Evolutionary conservation across 1,140 invertebrate genomes (phyloP).

Genomic region (Calephelis virginiensis): DNA sequence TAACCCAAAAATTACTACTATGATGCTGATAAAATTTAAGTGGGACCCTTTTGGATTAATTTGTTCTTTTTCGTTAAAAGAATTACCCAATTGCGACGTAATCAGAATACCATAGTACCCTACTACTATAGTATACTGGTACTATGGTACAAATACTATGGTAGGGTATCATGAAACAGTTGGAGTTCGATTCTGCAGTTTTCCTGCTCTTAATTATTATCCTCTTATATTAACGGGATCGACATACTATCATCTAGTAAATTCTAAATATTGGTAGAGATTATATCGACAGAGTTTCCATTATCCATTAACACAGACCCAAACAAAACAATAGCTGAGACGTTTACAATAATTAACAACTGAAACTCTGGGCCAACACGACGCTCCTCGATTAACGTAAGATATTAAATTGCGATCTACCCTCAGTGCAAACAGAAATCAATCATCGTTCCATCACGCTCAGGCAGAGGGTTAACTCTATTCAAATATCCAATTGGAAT

Average conservation of each 20-base stretch:
- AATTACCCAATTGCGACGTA: too few relatives aligned
- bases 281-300: slow-evolving; percentile 6
- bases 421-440: slow-evolving; percentile 72
- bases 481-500: slow-evolving; percentile 64
- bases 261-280: not conserved
- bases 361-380: slow-evolving; percentile 30
- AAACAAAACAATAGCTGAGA: slow-evolving; percentile 56
- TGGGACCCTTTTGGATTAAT: too few relatives aligned
- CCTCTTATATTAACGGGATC: too few relatives aligned
- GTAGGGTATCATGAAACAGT: too few relatives aligned
- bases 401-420: slow-evolving; percentile 72
- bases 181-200: too few relatives aligned
- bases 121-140: too few relatives aligned
- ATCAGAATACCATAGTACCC: too few relatives aligned
- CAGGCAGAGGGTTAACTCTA: slow-evolving; percentile 63
- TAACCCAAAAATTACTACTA: too few relatives aligned
- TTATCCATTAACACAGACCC: slow-evolving; percentile 32
- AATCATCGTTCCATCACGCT: slow-evolving; percentile 64
- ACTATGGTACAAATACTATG: too few relatives aligned
- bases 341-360: slow-evolving; percentile 65
- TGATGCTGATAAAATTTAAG: too few relatives aligned
- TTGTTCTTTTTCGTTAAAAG: too few relatives aligned
- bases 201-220: too few relatives aligned
- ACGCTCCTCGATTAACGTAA: slow-evolving; percentile 64
- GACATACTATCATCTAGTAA: not conserved